Percentiles rank a stretch among this genome's conserved stretches.
phyloP scores from a whole-genome alignment of 2,797 vertebrate species.

The Myotis vivesi region DNA sequence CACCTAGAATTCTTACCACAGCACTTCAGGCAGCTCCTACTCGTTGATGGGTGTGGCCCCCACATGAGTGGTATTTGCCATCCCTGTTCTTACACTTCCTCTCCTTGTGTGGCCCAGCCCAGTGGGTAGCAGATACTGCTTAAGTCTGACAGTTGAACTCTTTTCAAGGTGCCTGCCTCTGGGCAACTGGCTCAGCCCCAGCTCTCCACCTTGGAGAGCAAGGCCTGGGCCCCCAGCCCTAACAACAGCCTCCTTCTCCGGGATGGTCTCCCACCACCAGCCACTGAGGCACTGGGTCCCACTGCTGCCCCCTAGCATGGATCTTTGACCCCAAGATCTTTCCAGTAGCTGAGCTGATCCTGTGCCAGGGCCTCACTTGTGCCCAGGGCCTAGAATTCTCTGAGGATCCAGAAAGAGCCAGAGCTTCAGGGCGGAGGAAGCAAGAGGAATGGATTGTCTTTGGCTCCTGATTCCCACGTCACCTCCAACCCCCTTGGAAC shows the following conservation, averaged over 20 bases:
- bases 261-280: neutral
- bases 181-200: neutral
- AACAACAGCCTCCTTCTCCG: neutral
- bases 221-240: neutral
- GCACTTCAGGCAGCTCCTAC: neutral
- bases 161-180: neutral
- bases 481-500: neutral
- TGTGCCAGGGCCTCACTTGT: neutral
- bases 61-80: constrained; percentile 54
- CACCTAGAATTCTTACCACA: neutral
- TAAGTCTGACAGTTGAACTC: neutral
- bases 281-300: neutral
- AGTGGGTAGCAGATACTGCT: neutral
- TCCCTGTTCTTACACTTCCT: constrained; percentile 25
- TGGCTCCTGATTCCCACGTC: neutral
- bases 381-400: neutral
- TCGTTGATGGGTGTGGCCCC: neutral
- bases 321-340: neutral
- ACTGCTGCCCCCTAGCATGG: neutral
- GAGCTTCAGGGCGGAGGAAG: neutral
- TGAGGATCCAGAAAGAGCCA: neutral
- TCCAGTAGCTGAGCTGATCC: neutral
- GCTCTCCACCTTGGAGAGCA: neutral
- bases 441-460: neutral
- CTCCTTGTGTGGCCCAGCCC: neutral